Evolutionary conservation across 2,113 vertebrate species (phyloP), one percentile per base, ranked within the genome.

Genomic region (Neodon shergylaensis): DNA sequence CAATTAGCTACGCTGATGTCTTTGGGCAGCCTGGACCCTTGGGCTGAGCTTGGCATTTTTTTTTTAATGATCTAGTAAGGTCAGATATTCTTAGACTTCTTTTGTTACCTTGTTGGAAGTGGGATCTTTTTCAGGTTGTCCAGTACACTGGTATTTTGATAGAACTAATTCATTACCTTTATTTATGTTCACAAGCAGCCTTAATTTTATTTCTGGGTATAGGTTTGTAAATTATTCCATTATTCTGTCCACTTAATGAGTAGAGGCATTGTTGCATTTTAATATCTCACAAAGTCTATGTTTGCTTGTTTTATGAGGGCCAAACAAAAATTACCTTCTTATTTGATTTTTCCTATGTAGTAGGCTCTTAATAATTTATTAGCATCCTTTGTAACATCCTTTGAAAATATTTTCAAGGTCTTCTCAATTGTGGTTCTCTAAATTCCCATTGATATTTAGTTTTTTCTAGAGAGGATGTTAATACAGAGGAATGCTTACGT

Each of bases 251-350:
- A 82, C 49, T 98, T 97, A 97, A 63, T 77, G 52, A 72, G 33
- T 88, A 42, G 33, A 44, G 26, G n/a, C 61, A 68, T 49, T 93
- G 11, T 89, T 88, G 31, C 92, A 82, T 96, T 96, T 95, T 88
- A 94, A 88, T 91, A 93, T 92, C n/a, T 96, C 63, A 70, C 72
- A 74, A 95, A 90, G 76, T 90, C 83, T 90, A 42, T 84, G 49
- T 47, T 94, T 96, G 78, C 79, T 97, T 94, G 22, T 86, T 95
- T 97, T 96, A 78, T 96, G 68, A 95, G 26, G 74, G 82, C 94
- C 91, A 93, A 90, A 66, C 21, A 95, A 90, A 94, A 94, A 95
- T 94, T 72, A 54, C 21, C 92, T 97, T 90, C 42, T 13, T 87
- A 44, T 88, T 93, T 94, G 73, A 88, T 85, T 88, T 94, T 87